These are phyloP conservation scores for Globodera rostochiensis DNA, from an alignment of 1,140 invertebrate genomes.

Conservation along the genomic window DNA sequence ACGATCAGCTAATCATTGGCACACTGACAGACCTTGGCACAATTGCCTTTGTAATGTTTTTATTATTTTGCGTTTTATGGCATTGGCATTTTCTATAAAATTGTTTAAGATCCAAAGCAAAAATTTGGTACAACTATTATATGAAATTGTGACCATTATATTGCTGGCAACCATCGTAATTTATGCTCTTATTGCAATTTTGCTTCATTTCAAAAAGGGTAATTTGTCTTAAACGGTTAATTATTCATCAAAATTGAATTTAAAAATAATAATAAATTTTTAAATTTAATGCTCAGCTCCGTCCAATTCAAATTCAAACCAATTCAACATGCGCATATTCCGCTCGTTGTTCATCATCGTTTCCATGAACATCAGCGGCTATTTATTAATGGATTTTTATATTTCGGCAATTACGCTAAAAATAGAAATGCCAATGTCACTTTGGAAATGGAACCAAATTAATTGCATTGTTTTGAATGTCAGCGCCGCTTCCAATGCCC, in stretches of 20 bases:
- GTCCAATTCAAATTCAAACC: background rate
- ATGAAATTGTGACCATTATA: background rate
- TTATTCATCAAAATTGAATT: too few relatives aligned
- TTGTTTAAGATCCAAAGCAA: too few relatives aligned
- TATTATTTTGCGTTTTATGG: too few relatives aligned
- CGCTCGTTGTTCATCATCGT: background rate
- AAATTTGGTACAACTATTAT: background rate
- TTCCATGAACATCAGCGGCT: background rate
- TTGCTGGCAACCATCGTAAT: background rate
- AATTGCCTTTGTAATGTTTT: too few relatives aligned
- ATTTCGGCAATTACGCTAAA: background rate
- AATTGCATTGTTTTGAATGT: background rate
- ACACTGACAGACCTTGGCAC: too few relatives aligned
- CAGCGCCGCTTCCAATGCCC: background rate
- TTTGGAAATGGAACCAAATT: background rate
- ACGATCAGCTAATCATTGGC: too few relatives aligned
- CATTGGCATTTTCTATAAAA: too few relatives aligned
- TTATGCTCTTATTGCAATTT: background rate
- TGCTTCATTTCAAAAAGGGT: background rate
- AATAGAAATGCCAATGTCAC: background rate
- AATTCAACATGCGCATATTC: background rate
- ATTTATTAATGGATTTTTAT: background rate
- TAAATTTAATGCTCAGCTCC: too few relatives aligned
- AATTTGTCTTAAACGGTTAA: background rate
- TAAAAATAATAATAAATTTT: too few relatives aligned